Evolutionary conservation across 2,888 invertebrate species (phyloP).

Genomic region (Tinea trinotella): DNA sequence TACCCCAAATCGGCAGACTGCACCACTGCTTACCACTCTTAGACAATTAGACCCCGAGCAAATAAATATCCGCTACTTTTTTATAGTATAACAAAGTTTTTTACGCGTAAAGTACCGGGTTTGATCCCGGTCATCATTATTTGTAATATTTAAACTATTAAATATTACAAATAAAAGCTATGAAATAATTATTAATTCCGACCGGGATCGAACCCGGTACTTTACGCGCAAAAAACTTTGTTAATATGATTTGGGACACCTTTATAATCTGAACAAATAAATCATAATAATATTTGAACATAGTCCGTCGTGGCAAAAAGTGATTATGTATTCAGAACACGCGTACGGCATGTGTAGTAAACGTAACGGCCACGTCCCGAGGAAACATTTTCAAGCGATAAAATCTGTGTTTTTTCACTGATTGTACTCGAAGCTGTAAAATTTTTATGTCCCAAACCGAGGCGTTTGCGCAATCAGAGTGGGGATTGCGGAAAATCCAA

Average conservation of each 20-base stretch:
- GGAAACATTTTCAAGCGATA: constrained; percentile 13
- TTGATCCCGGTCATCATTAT: too few species aligned
- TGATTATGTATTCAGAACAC: background rate
- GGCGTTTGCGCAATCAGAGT: constrained; percentile 60
- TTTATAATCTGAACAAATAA: background rate
- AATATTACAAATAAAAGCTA: too few species aligned
- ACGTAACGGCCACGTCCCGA: constrained; percentile 1
- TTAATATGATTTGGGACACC: background rate
- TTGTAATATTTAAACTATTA: too few species aligned
- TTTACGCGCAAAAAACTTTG: too few species aligned
- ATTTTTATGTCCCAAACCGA: constrained; percentile 21
- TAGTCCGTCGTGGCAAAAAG: background rate
- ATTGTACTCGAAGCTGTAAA: constrained; percentile 13
- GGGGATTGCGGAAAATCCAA: constrained; percentile 55
- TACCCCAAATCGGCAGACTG: too few species aligned
- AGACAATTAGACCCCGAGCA: too few species aligned
- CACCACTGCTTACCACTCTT: too few species aligned
- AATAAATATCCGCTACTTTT: too few species aligned
- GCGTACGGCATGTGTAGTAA: constrained; percentile 5
- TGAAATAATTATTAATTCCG: too few species aligned
- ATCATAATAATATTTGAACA: background rate
- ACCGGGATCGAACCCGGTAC: too few species aligned
- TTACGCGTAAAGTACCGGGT: too few species aligned
- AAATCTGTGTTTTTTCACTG: constrained; percentile 16
- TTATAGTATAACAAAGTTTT: too few species aligned